These are phyloP conservation scores for Batillaria attramentaria DNA, from an alignment of 1,140 invertebrate genomes.

Conservation along the genomic window DNA sequence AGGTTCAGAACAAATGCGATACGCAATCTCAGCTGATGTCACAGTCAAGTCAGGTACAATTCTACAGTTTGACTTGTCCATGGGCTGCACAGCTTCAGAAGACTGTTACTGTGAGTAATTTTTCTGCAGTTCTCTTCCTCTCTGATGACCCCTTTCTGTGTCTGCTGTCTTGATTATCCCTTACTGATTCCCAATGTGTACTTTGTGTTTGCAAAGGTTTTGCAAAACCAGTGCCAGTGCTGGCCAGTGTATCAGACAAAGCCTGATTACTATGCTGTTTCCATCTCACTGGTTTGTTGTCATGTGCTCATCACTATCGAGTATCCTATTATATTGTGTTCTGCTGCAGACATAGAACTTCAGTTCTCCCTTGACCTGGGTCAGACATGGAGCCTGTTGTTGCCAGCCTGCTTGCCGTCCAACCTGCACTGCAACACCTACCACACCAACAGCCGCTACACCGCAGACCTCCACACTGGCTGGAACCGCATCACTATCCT, in stretches of 20 bases:
- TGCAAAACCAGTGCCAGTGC: too few species aligned
- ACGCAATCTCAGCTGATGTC: conserved; percentile 73
- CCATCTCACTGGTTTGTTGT: not conserved
- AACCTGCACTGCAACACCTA: conserved; percentile 59
- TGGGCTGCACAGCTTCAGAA: conserved; percentile 67
- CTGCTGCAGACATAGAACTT: conserved; percentile 54
- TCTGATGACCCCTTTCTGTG: too few species aligned
- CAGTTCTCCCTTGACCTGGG: conserved; percentile 68
- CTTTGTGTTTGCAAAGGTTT: too few species aligned
- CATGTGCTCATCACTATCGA: not conserved
- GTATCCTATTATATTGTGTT: not conserved
- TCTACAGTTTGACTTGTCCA: conserved; percentile 70
- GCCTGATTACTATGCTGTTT: not conserved
- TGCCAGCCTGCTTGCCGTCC: conserved; percentile 59
- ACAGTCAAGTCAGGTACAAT: conserved; percentile 64
- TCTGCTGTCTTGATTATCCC: too few species aligned
- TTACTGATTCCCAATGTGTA: too few species aligned
- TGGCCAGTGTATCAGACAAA: too few species aligned
- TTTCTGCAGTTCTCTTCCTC: too few species aligned
- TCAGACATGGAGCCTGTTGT: conserved; percentile 63
- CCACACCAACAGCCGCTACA: conserved; percentile 50
- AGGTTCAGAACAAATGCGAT: conserved; percentile 66
- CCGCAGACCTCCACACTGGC: conserved; percentile 58
- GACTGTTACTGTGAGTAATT: conserved; percentile 70
- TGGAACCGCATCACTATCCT: conserved; percentile 66